Evolutionary conservation across 2,113 vertebrate genomes (phyloP).

Genomic region (Bolborhynchus lineola): DNA sequence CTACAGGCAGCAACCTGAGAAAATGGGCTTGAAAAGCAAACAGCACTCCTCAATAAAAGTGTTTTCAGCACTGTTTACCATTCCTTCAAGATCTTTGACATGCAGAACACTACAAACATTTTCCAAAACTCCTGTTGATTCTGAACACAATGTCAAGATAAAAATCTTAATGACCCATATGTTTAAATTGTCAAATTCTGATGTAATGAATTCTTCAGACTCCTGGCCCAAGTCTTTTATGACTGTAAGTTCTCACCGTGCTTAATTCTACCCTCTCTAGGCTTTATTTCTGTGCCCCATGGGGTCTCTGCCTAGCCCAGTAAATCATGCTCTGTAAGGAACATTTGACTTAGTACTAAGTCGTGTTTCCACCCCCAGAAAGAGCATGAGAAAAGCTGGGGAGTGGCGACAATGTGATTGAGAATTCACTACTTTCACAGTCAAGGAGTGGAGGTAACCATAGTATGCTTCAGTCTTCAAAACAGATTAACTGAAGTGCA

Average conservation of each 20-base stretch:
- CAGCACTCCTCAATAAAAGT: background rate
- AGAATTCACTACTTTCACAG: background rate
- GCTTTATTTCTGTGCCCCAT: background rate
- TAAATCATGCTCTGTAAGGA: background rate
- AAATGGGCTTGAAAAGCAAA: background rate
- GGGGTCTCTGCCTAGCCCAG: background rate
- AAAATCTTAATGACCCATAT: background rate
- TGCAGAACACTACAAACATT: background rate
- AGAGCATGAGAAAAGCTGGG: background rate
- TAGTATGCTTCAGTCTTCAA: background rate
- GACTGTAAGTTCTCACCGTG: background rate
- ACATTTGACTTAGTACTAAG: background rate
- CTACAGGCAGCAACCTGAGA: background rate
- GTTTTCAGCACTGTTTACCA: background rate
- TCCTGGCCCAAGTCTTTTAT: background rate
- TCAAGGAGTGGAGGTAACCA: background rate
- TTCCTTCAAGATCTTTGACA: background rate
- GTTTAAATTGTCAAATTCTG: background rate
- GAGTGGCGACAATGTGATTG: background rate
- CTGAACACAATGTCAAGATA: background rate
- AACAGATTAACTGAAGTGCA: background rate
- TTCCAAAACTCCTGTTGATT: background rate
- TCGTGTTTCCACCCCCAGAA: background rate
- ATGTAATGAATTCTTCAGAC: background rate
- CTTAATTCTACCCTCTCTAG: background rate